Conservation (phyloP, 2,113 vertebrate species). For the Caretta caretta region DNA sequence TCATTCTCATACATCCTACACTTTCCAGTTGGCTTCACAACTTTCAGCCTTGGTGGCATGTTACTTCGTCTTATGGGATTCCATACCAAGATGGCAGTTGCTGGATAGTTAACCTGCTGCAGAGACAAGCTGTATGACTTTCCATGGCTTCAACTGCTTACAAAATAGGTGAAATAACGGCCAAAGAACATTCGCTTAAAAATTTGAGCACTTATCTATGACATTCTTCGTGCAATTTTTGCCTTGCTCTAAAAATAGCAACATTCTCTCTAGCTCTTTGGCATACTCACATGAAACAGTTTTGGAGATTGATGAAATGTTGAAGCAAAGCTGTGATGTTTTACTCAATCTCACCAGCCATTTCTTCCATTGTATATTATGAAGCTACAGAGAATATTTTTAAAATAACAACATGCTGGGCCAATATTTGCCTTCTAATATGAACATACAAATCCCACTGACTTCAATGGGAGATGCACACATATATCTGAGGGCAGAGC, state of each 20-base stretch:
- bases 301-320: conserved; percentile 67
- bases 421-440: conserved; percentile 65
- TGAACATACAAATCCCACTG: conserved; percentile 21
- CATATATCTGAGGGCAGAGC: not conserved
- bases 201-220: conserved; percentile 63
- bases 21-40: conserved; percentile 21
- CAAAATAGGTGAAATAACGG: conserved; percentile 52
- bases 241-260: conserved; percentile 70
- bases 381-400: conserved; percentile 20
- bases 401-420: conserved; percentile 44
- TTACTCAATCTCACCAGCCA: conserved; percentile 65
- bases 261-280: conserved; percentile 50
- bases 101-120: conserved; percentile 47
- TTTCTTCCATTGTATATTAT: conserved; percentile 60
- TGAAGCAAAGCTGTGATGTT: conserved; percentile 38
- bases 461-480: not conserved
- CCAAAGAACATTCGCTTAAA: conserved; percentile 68
- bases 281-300: conserved; percentile 53
- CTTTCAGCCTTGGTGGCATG: not conserved
- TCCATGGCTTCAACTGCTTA: not conserved
- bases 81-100: conserved; percentile 45
- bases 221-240: conserved; percentile 70
- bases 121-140: conserved; percentile 50
- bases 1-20: not conserved
- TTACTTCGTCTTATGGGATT: conserved; percentile 38